A percentile compares a stretch with the other conserved stretches of the same genome.
These are phyloP conservation scores for Charina bottae DNA, from an alignment of 2,113 vertebrate genomes.

Conservation along the genomic window DNA sequence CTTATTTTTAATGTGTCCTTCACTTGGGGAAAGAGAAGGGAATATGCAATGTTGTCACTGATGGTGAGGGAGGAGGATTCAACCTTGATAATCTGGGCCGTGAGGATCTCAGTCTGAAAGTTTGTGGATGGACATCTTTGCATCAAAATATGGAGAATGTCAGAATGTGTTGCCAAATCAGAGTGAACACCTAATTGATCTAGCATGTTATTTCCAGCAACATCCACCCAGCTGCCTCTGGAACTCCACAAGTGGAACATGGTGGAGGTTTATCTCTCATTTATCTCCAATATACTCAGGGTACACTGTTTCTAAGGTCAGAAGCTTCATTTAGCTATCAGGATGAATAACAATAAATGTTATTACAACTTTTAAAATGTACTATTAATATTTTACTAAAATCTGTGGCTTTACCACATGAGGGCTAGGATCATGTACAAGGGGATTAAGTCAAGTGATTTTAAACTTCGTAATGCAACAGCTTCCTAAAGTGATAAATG, in stretches of 20 bases:
- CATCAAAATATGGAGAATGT: neutral
- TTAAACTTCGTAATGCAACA: no score
- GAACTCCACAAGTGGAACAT: neutral
- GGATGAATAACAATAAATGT: neutral
- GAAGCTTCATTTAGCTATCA: neutral
- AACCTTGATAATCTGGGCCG: no score
- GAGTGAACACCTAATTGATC: neutral
- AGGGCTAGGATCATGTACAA: no score
- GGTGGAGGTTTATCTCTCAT: neutral
- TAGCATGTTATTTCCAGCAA: neutral
- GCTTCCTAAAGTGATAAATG: no score
- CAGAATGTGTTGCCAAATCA: neutral
- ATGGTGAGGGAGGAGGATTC: no score
- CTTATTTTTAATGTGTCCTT: no score
- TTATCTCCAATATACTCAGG: neutral
- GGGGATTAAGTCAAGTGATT: no score
- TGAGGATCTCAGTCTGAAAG: neutral
- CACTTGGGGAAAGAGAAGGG: no score
- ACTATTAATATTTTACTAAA: no score
- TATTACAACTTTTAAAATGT: no score
- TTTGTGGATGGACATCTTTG: neutral
- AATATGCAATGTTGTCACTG: neutral
- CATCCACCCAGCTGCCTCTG: neutral
- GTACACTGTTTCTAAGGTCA: no score
- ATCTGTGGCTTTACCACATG: no score